Evolutionary conservation across 2,113 vertebrate species (phyloP), one percentile per base, ranked within the genome.

Genomic region (Rhinoptilus africanus): DNA sequence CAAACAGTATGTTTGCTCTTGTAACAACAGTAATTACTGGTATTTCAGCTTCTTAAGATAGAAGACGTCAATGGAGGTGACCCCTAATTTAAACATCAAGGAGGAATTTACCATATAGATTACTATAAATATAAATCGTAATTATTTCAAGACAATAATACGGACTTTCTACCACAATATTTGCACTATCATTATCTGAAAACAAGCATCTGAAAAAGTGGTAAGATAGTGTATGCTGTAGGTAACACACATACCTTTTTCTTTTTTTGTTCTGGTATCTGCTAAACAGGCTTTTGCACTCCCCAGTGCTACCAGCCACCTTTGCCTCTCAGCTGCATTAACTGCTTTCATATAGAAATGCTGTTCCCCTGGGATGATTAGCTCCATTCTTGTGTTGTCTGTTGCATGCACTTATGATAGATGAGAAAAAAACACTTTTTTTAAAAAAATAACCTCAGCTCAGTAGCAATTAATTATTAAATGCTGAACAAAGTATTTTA

Each of bases 321-420:
- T 98, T 84, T 99, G 98, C 77, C 98, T 98, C 88, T 99, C 98
- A 5, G 98, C 98, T 24, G 98, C 98, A 94, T 98, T 99, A 77
- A 99, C 98, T 9, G 98, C 98, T 95, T 98, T 98, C 98, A 99
- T 97, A 62, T 99, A 99, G 94, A 99, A 99, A 96, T 99, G 98
- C 89, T 99, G 98, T 88, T 99, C 98, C 75, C 98, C 98, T 19
- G 98, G 98, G 75, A 99, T 99, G 81, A 99, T 98, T 22, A 99
- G 91, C 64, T 99, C 98, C 98, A 99, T 98, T 96, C 98, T 98
- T 21, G 98, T 98, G 88, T 98, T 98, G 96, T 99, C 98, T 92
- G 98, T 98, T 73, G 98, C 94, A 75, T 99, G 98, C 88, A 98
- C 98, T 99, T 89, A 80, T 19, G 35, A 94, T 1, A 87, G 47